These are phyloP conservation scores for Drosophila repleta DNA, from an alignment of 1,140 invertebrate species.

Conservation along the genomic window DNA sequence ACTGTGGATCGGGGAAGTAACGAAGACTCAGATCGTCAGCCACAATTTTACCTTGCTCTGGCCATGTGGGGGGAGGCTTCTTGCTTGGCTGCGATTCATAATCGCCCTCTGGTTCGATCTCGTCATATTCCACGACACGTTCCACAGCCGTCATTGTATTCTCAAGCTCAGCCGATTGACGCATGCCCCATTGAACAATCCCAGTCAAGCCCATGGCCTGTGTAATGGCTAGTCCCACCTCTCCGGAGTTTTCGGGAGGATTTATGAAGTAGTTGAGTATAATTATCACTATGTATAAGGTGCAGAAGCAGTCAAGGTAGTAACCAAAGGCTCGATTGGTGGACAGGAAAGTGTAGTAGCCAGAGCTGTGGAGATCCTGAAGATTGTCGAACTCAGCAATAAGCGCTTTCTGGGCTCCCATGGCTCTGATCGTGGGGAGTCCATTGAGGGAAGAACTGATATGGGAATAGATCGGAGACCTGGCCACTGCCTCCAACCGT, in stretches of 20 bases:
- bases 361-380: conserved; percentile 88
- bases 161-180: conserved; percentile 89
- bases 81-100: conserved; percentile 85
- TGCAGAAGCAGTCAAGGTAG: conserved; percentile 89
- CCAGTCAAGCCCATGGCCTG: conserved; percentile 92
- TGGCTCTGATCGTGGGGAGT: conserved; percentile 90
- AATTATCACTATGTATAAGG: conserved; percentile 88
- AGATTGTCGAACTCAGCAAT: conserved; percentile 87
- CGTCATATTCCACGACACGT: conserved; percentile 91
- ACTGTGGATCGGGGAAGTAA: conserved; percentile 85
- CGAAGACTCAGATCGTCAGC: conserved; percentile 87
- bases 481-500: conserved; percentile 90
- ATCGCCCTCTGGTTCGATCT: conserved; percentile 87
- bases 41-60: conserved; percentile 87
- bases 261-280: conserved; percentile 85
- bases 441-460: conserved; percentile 90
- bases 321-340: conserved; percentile 93
- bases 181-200: conserved; percentile 86
- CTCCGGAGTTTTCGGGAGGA: conserved; percentile 84
- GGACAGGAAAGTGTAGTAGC: conserved; percentile 90
- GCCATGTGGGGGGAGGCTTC: conserved; percentile 89
- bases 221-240: conserved; percentile 93
- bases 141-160: conserved; percentile 92
- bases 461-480: conserved; percentile 91
- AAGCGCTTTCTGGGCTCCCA: conserved; percentile 86